phyloP scores from a whole-genome alignment of 2,113 vertebrate genomes.

The Chaenogobius annularis region DNA sequence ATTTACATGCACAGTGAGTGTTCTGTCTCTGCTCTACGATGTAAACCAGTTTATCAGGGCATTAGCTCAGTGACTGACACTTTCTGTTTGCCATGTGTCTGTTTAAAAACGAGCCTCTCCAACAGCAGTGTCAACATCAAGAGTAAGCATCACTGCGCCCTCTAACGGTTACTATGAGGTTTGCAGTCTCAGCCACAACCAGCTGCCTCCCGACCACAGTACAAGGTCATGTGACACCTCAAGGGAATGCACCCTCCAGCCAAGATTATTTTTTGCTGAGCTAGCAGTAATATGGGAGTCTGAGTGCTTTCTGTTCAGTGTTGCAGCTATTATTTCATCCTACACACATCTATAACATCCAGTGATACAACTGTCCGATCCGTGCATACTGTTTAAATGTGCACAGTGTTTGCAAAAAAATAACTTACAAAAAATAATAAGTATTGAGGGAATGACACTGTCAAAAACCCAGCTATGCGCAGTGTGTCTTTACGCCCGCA shows the following conservation, averaged over 20 bases:
- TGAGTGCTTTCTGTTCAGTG: not conserved
- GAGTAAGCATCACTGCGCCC: slow-evolving; percentile 22
- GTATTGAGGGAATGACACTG: not conserved
- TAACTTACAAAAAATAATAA: not conserved
- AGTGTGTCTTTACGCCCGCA: slow-evolving; percentile 32
- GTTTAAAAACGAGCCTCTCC: not conserved
- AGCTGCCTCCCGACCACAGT: slow-evolving; percentile 11
- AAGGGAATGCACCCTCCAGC: not conserved
- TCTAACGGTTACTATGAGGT: slow-evolving; percentile 33
- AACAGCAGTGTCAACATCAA: slow-evolving; percentile 3
- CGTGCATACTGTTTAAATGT: not conserved
- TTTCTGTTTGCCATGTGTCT: not conserved
- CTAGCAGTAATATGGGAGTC: not conserved
- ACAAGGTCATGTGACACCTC: slow-evolving; percentile 2
- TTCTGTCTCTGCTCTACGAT: not conserved
- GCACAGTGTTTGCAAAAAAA: not conserved
- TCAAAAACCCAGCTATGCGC: not conserved
- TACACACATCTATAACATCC: not conserved
- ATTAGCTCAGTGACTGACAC: not conserved
- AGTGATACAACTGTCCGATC: not conserved
- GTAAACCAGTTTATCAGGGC: not conserved
- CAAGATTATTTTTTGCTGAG: slow-evolving; percentile 2
- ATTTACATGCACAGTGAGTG: slow-evolving; percentile 2
- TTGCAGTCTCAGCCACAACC: not conserved
- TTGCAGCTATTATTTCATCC: not conserved